phyloP scores from a whole-genome alignment of 2,888 invertebrate genomes.

The Dioctria rufipes region DNA sequence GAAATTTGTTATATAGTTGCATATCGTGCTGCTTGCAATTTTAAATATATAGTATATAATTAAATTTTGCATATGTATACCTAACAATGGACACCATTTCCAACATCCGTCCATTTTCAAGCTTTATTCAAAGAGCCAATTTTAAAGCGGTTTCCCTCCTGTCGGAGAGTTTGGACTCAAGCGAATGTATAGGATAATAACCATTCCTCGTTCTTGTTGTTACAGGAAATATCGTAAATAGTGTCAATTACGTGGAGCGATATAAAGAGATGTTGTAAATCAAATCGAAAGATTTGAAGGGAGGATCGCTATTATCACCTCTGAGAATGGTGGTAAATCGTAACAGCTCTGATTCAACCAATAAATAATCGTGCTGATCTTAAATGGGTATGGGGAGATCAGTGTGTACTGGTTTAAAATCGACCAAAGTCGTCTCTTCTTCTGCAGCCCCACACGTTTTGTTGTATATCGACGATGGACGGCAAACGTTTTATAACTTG shows the following conservation, averaged over 20 bases:
- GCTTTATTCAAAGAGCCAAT: constrained; percentile 2
- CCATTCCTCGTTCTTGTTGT: constrained; percentile 17
- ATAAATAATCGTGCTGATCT: constrained; percentile 50
- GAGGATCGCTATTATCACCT: constrained; percentile 52
- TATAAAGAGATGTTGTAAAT: constrained; percentile 25
- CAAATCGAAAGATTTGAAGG: constrained; percentile 32
- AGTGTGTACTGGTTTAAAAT: constrained; percentile 36
- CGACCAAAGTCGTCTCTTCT: constrained; percentile 14
- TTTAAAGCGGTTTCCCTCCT: constrained; percentile 17
- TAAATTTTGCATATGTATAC: neutral
- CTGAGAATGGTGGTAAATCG: constrained; percentile 38
- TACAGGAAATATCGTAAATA: constrained; percentile 44
- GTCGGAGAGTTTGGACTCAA: neutral
- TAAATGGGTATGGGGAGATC: constrained; percentile 40
- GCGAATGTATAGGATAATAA: neutral
- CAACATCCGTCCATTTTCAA: neutral
- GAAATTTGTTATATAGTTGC: neutral
- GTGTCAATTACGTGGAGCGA: constrained; percentile 42
- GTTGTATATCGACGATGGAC: neutral
- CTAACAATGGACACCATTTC: neutral
- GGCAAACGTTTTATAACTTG: constrained; percentile 15
- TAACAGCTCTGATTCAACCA: constrained; percentile 41
- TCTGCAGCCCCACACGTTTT: constrained; percentile 31
- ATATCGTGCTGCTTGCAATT: no score
- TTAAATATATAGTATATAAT: neutral